These are phyloP conservation scores for Peucedramus taeniatus DNA, from an alignment of 2,113 vertebrate species.

Conservation along the genomic window DNA sequence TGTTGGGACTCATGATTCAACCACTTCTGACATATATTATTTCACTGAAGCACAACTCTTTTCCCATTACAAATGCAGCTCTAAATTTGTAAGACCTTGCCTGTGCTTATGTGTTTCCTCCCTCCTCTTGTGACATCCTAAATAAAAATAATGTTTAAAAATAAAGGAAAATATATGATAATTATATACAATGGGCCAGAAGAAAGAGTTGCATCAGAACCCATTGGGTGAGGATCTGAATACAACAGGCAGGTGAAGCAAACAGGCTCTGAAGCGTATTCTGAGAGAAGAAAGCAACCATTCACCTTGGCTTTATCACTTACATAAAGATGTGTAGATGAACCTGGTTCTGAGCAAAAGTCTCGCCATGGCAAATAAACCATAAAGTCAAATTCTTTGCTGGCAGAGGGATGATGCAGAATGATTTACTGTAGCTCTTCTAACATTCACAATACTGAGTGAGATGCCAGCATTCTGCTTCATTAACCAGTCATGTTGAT, in stretches of 20 bases:
- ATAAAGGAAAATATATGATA: background rate
- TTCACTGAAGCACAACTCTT: background rate
- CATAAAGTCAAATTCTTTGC: background rate
- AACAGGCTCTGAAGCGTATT: background rate
- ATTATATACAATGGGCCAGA: background rate
- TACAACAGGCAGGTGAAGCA: background rate
- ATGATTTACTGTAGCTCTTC: background rate
- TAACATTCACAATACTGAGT: background rate
- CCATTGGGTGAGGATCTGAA: background rate
- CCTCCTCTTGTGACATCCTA: background rate
- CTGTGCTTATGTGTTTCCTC: background rate
- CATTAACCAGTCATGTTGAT: constrained; percentile 38
- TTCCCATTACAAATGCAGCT: background rate
- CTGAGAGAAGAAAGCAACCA: background rate
- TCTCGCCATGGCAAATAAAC: background rate
- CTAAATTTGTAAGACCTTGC: background rate
- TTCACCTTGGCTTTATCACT: background rate
- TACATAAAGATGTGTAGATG: background rate
- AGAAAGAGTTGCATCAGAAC: background rate
- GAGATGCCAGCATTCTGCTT: constrained; percentile 28
- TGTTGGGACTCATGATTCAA: background rate
- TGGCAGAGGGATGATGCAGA: background rate
- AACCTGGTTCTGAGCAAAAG: background rate
- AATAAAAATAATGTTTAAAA: constrained; percentile 39
- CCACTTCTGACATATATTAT: background rate